Percentiles rank a stretch among this genome's conserved stretches.
phyloP scores from a whole-genome alignment of 2,888 invertebrate genomes.

The Cotesia congregata region DNA sequence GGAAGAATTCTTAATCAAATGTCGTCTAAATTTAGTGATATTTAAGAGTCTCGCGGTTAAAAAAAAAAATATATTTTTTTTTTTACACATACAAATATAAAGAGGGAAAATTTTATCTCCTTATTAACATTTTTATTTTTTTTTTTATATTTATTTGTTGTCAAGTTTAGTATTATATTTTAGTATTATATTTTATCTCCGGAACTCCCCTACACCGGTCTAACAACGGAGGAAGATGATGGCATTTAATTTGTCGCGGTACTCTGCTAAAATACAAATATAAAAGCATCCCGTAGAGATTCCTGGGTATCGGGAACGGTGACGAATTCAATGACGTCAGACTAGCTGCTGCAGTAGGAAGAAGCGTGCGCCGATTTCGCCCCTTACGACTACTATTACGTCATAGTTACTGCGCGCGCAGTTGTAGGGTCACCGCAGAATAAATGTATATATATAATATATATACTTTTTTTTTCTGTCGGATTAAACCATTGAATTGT shows the following conservation, averaged over 20 bases:
- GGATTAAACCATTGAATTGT: background rate
- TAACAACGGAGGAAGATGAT: background rate
- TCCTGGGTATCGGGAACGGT: conserved; percentile 19
- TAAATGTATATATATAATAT: conserved; percentile 13
- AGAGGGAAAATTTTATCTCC: no score
- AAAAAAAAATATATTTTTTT: no score
- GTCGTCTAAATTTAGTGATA: background rate
- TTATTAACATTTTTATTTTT: no score
- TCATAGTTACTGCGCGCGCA: conserved; percentile 40
- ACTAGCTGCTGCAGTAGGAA: conserved; percentile 42
- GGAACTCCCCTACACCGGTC: no score
- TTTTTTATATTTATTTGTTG: background rate
- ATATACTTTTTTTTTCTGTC: conserved; percentile 6
- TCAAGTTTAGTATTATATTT: background rate
- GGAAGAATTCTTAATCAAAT: conserved; percentile 1
- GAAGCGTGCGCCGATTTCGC: conserved; percentile 44
- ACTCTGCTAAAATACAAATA: background rate
- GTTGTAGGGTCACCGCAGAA: conserved; percentile 7
- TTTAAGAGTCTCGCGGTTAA: background rate
- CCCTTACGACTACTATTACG: conserved; percentile 32
- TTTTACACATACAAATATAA: no score
- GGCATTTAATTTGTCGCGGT: background rate
- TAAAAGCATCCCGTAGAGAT: conserved; percentile 24
- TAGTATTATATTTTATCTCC: background rate
- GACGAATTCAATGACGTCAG: conserved; percentile 50